phyloP scores from a whole-genome alignment of 2,113 vertebrate species.

The Lycocorax pyrrhopterus region DNA sequence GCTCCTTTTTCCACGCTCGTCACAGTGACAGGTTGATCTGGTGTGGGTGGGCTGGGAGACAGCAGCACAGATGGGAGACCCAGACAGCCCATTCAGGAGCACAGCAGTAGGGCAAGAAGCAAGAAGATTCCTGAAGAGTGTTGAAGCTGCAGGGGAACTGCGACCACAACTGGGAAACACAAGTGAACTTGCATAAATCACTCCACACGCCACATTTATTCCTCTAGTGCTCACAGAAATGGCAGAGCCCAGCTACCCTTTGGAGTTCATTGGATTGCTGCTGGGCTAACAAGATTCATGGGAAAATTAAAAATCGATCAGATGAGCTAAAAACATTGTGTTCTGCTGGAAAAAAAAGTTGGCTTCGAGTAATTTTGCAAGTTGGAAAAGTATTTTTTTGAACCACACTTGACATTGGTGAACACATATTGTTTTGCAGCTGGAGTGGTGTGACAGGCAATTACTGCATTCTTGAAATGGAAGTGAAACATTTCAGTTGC shows the following conservation, averaged over 20 bases:
- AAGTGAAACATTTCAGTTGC: not conserved
- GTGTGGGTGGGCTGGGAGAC: not conserved
- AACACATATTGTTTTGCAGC: not conserved
- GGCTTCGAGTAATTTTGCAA: not conserved
- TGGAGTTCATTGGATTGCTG: conserved; percentile 21
- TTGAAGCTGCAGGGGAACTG: not conserved
- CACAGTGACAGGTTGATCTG: not conserved
- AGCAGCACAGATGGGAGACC: not conserved
- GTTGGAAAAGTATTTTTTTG: not conserved
- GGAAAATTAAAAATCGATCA: conserved; percentile 50
- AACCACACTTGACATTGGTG: not conserved
- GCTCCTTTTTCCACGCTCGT: accelerated
- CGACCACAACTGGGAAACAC: conserved; percentile 15
- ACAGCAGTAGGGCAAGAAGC: not conserved
- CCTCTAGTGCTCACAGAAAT: not conserved
- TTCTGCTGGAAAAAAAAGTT: not conserved
- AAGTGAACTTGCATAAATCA: conserved; percentile 29
- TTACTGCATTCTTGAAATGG: not conserved
- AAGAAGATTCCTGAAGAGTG: conserved; percentile 27
- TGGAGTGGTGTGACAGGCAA: not conserved
- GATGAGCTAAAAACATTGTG: conserved; percentile 40
- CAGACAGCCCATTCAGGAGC: not conserved
- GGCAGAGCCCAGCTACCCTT: not conserved
- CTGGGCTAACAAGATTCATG: conserved; percentile 43
- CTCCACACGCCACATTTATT: not conserved